Evolutionary conservation across 2,113 vertebrate species (phyloP).

Genomic region (Hiodon tergisus): DNA sequence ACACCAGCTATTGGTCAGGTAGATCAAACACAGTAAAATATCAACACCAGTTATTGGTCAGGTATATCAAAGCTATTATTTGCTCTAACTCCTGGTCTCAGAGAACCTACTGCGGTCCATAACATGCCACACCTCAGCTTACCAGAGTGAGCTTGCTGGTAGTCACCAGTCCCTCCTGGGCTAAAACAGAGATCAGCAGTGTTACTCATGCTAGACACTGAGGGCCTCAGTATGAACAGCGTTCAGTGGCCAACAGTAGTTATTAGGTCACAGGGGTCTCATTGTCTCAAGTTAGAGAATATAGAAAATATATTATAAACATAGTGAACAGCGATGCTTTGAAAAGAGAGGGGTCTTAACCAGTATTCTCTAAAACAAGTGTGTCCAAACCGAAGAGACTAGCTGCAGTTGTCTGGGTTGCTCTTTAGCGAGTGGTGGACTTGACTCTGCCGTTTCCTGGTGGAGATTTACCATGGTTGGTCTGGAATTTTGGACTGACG

Average conservation of each 20-base stretch:
- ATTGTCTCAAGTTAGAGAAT: background rate
- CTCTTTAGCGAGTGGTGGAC: background rate
- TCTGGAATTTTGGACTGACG: conserved; percentile 25
- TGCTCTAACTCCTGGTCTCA: background rate
- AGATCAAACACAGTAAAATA: too few species aligned
- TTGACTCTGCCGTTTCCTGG: background rate
- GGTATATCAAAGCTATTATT: too few species aligned
- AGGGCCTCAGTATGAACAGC: background rate
- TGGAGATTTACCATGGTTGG: conserved; percentile 22
- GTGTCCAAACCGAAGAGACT: background rate
- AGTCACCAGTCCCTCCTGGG: conserved; percentile 31
- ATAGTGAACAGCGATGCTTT: background rate
- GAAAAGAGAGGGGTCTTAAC: background rate
- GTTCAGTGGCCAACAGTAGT: background rate
- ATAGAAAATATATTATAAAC: background rate
- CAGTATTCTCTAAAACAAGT: background rate
- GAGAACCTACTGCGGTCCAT: background rate
- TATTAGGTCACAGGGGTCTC: background rate
- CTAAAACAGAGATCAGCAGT: conserved; percentile 20
- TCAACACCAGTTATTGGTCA: too few species aligned
- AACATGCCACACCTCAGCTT: conserved; percentile 14
- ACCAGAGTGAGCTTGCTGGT: conserved; percentile 46
- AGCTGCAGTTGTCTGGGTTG: background rate
- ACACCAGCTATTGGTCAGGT: too few species aligned
- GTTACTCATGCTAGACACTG: conserved; percentile 7